Evolutionary conservation across 2,888 invertebrate genomes (phyloP).

Genomic region (Ectemnius lituratus): DNA sequence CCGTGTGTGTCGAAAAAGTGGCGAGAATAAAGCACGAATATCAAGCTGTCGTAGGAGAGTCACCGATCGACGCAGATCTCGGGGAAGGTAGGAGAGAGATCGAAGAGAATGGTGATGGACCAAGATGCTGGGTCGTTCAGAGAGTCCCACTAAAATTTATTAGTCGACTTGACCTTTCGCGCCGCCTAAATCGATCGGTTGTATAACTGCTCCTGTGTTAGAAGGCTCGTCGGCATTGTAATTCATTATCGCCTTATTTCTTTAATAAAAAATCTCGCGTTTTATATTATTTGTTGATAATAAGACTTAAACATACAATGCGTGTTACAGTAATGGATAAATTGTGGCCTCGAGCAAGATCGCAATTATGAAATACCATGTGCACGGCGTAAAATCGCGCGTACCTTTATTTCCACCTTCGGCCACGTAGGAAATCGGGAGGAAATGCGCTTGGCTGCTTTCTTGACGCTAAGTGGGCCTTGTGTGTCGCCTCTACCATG

Average conservation of each 20-base stretch:
- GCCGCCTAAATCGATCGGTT: constrained; percentile 63
- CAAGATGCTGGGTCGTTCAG: constrained; percentile 35
- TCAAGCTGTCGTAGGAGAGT: constrained; percentile 29
- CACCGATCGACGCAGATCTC: too few species aligned
- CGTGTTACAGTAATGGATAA: constrained; percentile 7
- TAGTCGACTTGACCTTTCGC: constrained; percentile 68
- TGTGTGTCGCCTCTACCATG: too few species aligned
- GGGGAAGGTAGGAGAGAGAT: constrained; percentile 18
- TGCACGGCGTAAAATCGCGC: constrained; percentile 11
- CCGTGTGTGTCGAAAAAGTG: constrained; percentile 52
- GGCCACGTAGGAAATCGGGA: constrained; percentile 20
- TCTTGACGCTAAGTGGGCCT: background rate
- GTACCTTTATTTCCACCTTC: constrained; percentile 8
- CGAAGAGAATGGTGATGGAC: constrained; percentile 29
- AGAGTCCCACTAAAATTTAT: constrained; percentile 67
- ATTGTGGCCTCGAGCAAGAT: constrained; percentile 12
- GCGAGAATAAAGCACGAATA: constrained; percentile 32
- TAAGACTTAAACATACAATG: background rate
- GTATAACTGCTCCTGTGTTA: constrained; percentile 54
- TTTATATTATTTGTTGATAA: background rate
- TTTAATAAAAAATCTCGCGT: background rate
- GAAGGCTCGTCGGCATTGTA: background rate
- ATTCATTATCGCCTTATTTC: background rate
- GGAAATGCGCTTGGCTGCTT: constrained; percentile 30
- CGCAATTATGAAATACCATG: constrained; percentile 21